These are phyloP conservation scores for Yponomeuta evonymella DNA, from an alignment of 2,888 invertebrate species.

Conservation along the genomic window DNA sequence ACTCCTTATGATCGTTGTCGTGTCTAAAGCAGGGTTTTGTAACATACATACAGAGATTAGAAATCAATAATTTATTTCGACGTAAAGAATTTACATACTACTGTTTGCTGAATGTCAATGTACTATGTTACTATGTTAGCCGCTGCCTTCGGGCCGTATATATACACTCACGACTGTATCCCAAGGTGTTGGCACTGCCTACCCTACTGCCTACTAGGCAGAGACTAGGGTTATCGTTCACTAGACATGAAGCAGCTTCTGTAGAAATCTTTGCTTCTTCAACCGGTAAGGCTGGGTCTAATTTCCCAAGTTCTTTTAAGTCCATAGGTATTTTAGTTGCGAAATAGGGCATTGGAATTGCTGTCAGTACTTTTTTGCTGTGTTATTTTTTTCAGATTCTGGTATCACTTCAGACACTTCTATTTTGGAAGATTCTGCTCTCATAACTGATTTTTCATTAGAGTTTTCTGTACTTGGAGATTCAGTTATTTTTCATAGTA, in stretches of 20 bases:
- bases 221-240: background rate
- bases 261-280: background rate
- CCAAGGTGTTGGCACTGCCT: no score
- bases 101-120: no score
- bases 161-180: no score
- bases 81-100: no score
- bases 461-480: background rate
- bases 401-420: conserved; percentile 4
- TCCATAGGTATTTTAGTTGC: background rate
- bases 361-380: background rate
- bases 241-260: background rate
- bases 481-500: no score
- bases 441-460: conserved; percentile 16
- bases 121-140: no score
- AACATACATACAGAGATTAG: background rate
- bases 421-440: conserved; percentile 13
- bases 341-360: background rate
- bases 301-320: background rate
- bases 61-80: no score
- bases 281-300: background rate
- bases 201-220: no score
- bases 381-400: background rate
- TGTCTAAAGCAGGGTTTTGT: background rate
- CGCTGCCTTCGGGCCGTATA: no score
- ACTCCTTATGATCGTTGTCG: background rate